Base-by-base conservation (phyloP, 2,113 vertebrate genomes). In the Callithrix jacchus region DNA sequence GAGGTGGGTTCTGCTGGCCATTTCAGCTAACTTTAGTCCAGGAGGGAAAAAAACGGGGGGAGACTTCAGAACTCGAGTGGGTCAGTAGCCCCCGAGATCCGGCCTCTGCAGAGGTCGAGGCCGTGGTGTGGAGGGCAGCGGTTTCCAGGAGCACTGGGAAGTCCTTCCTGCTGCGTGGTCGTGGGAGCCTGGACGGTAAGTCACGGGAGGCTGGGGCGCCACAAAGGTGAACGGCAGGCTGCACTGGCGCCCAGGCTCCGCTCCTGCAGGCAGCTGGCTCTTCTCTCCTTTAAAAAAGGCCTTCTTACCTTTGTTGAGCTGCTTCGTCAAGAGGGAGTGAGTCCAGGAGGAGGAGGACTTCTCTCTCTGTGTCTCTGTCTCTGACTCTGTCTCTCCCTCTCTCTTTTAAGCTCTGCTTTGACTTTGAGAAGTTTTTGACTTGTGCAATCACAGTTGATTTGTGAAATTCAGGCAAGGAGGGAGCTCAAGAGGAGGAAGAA, bases 161-260 rank as follows among this genome's bases (percentile, higher is more conserved):
- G 91, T 73, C 95, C 82, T 97, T 97, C 97, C 96, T 37, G 81
- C 97, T 37, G 96, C 12, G 96, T 25, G 97, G 94, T 95, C 96
- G 95, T 93, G 95, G 90, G 95, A 98, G 66, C 92, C 6, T 47
- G 94, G 81, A 80, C 76, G 98, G 98, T 99, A 98, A 98, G 98
- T 99, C 92, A 52, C 93, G 56, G 93, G 71, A 83, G 30, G 95
- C 89, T 32, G 17, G 74, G 89, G 4, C 18, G 1, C 14, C 3
- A 13, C 79, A 9, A 94, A 97, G 90, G 94, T 84, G 37, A 0
- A 0, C 93, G 54, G 93, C 93, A 81, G 97, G 95, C 82, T 94
- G 95, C 47, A 42, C 27, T 8, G 30, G 17, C 4, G 40, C 35
- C 35, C 6, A 8, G 76, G 84, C 91, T 58, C 92, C 49, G 84